Conservation (phyloP, 2,113 vertebrate species). For the Mesembrinibis cayennensis region DNA sequence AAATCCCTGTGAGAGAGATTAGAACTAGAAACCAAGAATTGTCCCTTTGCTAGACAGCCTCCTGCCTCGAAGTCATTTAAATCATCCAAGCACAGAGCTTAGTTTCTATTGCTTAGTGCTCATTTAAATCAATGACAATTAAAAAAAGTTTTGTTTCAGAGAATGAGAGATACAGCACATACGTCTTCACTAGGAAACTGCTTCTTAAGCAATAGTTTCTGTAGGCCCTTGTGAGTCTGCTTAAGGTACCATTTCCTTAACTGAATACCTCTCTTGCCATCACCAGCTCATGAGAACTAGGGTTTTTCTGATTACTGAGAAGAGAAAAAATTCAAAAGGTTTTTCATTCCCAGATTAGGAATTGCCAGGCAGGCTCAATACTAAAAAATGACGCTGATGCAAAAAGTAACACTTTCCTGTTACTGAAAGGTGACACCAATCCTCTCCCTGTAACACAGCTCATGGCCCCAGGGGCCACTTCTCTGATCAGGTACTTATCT, state of each 20-base stretch:
- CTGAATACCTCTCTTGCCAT: background rate
- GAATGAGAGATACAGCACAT: background rate
- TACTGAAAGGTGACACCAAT: background rate
- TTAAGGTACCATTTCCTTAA: background rate
- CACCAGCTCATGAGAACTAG: background rate
- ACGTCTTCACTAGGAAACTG: background rate
- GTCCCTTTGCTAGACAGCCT: background rate
- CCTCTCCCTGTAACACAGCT: background rate
- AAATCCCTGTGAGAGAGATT: background rate
- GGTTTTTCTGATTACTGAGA: background rate
- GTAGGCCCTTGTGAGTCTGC: background rate
- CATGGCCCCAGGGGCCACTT: background rate
- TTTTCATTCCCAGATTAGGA: background rate
- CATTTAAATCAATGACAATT: background rate
- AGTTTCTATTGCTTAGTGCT: background rate
- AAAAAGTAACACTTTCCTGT: background rate
- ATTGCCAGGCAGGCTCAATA: background rate
- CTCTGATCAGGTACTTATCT: background rate
- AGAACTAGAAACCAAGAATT: background rate
- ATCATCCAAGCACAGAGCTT: background rate
- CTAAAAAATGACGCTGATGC: background rate
- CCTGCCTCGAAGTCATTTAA: background rate
- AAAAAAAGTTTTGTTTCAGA: background rate
- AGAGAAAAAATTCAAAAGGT: background rate
- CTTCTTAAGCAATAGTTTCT: background rate